Evolutionary conservation across 1,140 invertebrate species (phyloP), one percentile per base, ranked within the genome.

Genomic region (Apolygus lucorum): DNA sequence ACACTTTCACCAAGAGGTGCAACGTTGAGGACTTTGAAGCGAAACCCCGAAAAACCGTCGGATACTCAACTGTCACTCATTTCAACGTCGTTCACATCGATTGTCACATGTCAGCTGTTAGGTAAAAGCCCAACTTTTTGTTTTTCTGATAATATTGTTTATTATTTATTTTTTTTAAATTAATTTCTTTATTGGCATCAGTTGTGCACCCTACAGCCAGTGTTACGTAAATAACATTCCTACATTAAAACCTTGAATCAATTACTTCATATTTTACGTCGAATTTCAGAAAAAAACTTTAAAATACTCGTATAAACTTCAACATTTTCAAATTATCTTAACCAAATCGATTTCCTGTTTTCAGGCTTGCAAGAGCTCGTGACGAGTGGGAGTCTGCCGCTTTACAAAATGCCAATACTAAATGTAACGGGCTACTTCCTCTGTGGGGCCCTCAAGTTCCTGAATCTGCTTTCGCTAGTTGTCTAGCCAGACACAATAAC

Each of bases 301-400:
- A n/a, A n/a, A n/a, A n/a, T n/a, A n/a, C n/a, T 49, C 8, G 25
- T 63, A 63, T 63, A 24, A 24, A 63, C 11, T n/a, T n/a, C n/a
- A n/a, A n/a, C n/a, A n/a, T n/a, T n/a, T n/a, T n/a, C n/a, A n/a
- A n/a, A n/a, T n/a, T n/a, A n/a, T n/a, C n/a, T n/a, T n/a, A n/a
- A n/a, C n/a, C n/a, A n/a, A n/a, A 21, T 21, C n/a, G 2, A 27
- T 72, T 64, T 59, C 64, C 70, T 69, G 66, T 63, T 72, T 79
- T 22, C 72, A 83, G 85, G 74, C 81, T 88, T 74, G 87, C 88
- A 1, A 77, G 88, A 72, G 84, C 85, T 42, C 82, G 96, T 69
- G 95, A 98, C 76, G 96, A 98, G 80, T 98, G 96, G 96, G 96
- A 98, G 78, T 95, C 92, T 70, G 96, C 96, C 0, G 93, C 95